phyloP scores from a whole-genome alignment of 1,140 invertebrate species.

The Coptotermes formosanus region DNA sequence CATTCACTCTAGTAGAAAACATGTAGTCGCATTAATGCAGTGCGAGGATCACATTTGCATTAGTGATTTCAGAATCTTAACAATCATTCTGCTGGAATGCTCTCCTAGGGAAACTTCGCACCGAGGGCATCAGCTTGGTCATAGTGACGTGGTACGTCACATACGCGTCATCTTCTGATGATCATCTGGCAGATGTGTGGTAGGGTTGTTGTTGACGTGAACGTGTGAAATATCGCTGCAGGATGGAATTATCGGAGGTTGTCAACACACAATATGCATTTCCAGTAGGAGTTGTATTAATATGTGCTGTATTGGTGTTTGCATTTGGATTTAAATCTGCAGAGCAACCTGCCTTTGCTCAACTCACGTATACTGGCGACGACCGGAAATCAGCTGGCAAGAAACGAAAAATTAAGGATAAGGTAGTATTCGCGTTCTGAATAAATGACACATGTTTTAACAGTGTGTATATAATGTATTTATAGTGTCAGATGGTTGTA shows the following conservation, averaged over 20 bases:
- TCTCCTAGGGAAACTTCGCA: neutral
- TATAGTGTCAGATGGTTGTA: neutral
- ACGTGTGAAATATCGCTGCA: neutral
- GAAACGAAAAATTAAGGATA: conserved; percentile 68
- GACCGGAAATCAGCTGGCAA: conserved; percentile 63
- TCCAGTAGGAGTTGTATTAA: conserved; percentile 63
- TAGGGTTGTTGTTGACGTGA: conserved; percentile 22
- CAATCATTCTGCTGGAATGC: neutral
- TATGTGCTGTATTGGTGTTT: conserved; percentile 62
- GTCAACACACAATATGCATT: conserved; percentile 54
- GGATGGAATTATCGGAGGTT: conserved; percentile 32
- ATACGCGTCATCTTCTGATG: neutral
- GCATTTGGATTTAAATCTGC: conserved; percentile 70
- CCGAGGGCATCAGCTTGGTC: neutral
- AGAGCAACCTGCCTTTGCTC: conserved; percentile 69
- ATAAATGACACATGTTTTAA: neutral
- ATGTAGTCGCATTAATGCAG: neutral
- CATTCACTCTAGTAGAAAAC: neutral
- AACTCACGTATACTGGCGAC: conserved; percentile 56
- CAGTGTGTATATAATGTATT: neutral
- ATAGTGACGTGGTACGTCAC: neutral
- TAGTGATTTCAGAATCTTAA: neutral
- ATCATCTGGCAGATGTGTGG: neutral
- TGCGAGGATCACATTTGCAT: neutral
- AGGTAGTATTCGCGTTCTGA: conserved; percentile 50